Evolutionary conservation across 2,797 vertebrate genomes (phyloP).

Genomic region (Coreius guichenoti): DNA sequence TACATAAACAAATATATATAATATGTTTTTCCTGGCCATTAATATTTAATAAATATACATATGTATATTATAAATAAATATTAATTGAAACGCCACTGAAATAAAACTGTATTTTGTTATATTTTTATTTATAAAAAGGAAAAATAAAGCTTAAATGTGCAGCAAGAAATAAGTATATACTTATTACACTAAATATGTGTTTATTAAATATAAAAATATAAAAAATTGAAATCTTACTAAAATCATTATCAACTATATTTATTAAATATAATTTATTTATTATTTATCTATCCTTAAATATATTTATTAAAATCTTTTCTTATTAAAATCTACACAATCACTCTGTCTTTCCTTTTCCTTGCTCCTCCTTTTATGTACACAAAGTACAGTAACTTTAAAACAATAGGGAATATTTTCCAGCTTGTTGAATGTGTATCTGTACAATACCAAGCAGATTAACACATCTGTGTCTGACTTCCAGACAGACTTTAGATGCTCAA

Average conservation of each 20-base stretch:
- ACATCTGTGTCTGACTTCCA: conserved; percentile 7
- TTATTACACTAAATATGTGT: background rate
- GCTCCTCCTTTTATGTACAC: background rate
- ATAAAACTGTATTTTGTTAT: background rate
- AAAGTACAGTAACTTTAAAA: background rate
- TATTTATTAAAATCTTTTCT: background rate
- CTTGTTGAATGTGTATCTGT: conserved; percentile 16
- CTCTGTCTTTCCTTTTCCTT: background rate
- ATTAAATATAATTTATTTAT: background rate
- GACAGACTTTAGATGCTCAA: background rate
- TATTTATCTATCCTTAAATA: background rate
- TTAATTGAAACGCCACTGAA: background rate
- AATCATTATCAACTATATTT: background rate
- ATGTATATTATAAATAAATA: background rate
- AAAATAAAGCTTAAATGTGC: background rate
- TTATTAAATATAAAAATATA: background rate
- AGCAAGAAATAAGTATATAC: background rate
- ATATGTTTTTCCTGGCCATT: too few relatives aligned
- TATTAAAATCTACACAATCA: background rate
- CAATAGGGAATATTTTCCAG: background rate
- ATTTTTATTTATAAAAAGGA: background rate
- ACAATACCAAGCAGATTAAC: conserved; percentile 24
- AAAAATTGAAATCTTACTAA: background rate
- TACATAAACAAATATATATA: too few relatives aligned
- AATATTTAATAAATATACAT: too few relatives aligned